Evolutionary conservation across 2,888 invertebrate genomes (phyloP).

Genomic region (Phengaris alcon): DNA sequence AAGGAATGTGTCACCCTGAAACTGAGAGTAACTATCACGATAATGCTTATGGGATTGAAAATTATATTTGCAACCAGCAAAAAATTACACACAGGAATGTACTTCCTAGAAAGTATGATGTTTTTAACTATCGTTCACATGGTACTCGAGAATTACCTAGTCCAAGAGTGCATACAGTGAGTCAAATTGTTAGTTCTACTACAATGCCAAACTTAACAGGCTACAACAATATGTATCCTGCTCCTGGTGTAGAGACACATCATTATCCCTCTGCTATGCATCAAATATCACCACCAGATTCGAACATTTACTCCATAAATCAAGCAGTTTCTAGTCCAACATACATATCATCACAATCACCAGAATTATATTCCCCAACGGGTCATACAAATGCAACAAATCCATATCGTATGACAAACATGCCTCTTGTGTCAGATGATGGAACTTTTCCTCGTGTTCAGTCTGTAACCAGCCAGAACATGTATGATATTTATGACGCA

Average conservation of each 20-base stretch:
- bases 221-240: slow-evolving; percentile 60
- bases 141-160: slow-evolving; percentile 58
- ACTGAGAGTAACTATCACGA: slow-evolving; percentile 65
- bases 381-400: slow-evolving; percentile 74
- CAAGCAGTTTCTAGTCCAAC: slow-evolving; percentile 62
- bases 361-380: slow-evolving; percentile 71
- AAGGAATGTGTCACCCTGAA: slow-evolving; percentile 54
- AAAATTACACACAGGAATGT: slow-evolving; percentile 43
- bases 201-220: slow-evolving; percentile 75
- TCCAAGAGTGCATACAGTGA: slow-evolving; percentile 67
- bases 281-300: slow-evolving; percentile 57
- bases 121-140: slow-evolving; percentile 67
- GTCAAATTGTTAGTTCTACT: slow-evolving; percentile 71
- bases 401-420: slow-evolving; percentile 74
- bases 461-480: slow-evolving; percentile 68
- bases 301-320: slow-evolving; percentile 60
- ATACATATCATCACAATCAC: slow-evolving; percentile 69
- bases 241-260: slow-evolving; percentile 53
- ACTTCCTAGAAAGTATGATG: slow-evolving; percentile 66
- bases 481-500: slow-evolving; percentile 73
- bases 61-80: slow-evolving; percentile 64
- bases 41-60: slow-evolving; percentile 61
- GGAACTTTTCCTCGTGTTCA: slow-evolving; percentile 72
- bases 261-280: slow-evolving; percentile 57
- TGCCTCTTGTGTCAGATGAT: slow-evolving; percentile 71